Base-by-base conservation (phyloP, 1,140 invertebrate species). In the Pseudachorutes palmiensis region DNA sequence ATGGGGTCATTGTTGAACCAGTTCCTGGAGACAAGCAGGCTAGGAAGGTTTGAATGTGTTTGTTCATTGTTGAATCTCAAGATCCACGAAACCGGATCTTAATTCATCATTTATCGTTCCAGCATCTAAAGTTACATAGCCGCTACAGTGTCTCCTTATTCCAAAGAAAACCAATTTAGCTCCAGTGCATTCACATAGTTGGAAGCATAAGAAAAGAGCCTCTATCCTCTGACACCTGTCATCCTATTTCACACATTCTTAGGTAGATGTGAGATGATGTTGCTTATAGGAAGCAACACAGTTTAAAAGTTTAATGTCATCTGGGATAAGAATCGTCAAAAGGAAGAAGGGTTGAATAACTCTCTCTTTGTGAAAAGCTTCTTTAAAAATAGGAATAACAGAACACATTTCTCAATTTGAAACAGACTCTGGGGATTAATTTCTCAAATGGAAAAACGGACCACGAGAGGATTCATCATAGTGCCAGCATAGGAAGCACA, bases 381-480 rank as follows among this genome's bases (percentile, higher is more conserved):
- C 12, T 55, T 55, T 26, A 55, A 55, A 55, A 55, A 55, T 19
- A 14, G 24, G 24, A 55, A 55, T 55, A 55, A 55, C 3, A 55
- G 51, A 55, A 55, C 12, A 55, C 51, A 55, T 55, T 55, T 55
- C 51, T 55, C 51, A 55, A 55, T 61, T 32, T 31, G 14, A 61
- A 61, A 61, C 12, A 36, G 33, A 61, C 59, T 61, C 59, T 9
- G 19, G 59, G 59, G 59, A 61, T 61, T 61, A 61, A 61, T 61
- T 61, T 61, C 59, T 61, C 59, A 61, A 61, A 61, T 61, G 59
- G 59, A 61, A 61, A n/a, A 61, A 61, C 14, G 59, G 59, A 61
- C 59, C 59, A 61, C 59, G 33, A 32, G 59, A 61, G 59, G 30
- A 61, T 61, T 61, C 59, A 61, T 61, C 59, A 61, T 61, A 61